These are phyloP conservation scores for Galeopsomyia nigrocyanea DNA, from an alignment of 2,888 invertebrate species.

Conservation along the genomic window DNA sequence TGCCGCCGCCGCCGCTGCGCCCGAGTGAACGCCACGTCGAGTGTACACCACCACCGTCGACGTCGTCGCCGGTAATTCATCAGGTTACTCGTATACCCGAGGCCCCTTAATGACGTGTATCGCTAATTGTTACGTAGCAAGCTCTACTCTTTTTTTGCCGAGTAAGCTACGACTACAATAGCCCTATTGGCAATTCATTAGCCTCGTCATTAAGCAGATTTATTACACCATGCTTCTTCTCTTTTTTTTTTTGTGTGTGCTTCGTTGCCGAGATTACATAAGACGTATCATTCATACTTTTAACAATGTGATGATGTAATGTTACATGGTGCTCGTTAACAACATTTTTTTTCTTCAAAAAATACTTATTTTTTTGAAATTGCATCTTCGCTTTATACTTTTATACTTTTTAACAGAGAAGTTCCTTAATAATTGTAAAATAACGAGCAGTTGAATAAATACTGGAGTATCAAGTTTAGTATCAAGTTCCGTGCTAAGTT, in stretches of 20 bases:
- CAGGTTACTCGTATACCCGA: slow-evolving; percentile 25
- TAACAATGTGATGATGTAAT: too few species aligned
- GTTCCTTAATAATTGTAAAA: slow-evolving; percentile 26
- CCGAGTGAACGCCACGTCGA: neutral
- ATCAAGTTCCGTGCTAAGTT: slow-evolving; percentile 31
- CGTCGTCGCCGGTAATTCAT: slow-evolving; percentile 6
- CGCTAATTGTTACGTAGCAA: slow-evolving; percentile 1
- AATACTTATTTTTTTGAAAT: too few species aligned
- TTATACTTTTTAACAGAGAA: neutral
- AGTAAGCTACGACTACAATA: too few species aligned
- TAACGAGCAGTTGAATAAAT: slow-evolving; percentile 25
- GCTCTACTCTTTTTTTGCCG: neutral
- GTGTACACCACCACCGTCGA: neutral
- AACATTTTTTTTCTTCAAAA: too few species aligned
- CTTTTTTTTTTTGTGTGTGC: too few species aligned
- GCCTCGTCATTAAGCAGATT: too few species aligned
- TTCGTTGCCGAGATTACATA: too few species aligned
- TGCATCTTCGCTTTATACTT: neutral
- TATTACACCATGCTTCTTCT: too few species aligned
- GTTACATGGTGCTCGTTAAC: too few species aligned
- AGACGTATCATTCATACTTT: too few species aligned
- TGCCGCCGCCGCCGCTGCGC: too few species aligned
- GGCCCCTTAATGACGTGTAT: slow-evolving; percentile 1
- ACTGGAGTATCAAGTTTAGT: slow-evolving; percentile 32
- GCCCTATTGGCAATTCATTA: too few species aligned